A percentile compares a stretch with the other conserved stretches of the same genome.
Conservation (phyloP, 1,140 invertebrate genomes). For the Lucilia cuprina region DNA sequence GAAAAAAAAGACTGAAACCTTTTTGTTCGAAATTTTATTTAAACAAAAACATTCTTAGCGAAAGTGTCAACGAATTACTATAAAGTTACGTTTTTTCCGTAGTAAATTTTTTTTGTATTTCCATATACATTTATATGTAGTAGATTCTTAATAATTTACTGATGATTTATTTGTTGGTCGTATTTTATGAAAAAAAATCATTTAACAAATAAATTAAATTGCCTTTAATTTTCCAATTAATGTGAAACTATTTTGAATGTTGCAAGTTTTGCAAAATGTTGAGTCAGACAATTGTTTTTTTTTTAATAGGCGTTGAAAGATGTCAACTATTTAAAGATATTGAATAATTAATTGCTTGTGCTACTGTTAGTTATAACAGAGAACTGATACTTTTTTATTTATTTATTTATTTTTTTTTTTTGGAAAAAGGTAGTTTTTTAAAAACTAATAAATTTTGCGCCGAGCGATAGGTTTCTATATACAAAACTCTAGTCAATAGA, state of each 20-base stretch:
- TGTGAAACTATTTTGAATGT: neutral
- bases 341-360: too few species aligned
- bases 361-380: too few species aligned
- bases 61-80: neutral
- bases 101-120: neutral
- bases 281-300: neutral
- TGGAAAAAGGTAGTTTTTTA: too few species aligned
- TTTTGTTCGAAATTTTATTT: neutral
- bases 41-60: neutral
- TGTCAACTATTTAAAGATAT: too few species aligned
- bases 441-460: too few species aligned
- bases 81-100: neutral
- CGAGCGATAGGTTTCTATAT: too few species aligned
- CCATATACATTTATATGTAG: neutral
- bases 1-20: neutral
- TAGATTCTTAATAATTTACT: neutral
- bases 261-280: neutral
- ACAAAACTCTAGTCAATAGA: too few species aligned
- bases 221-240: neutral
- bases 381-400: too few species aligned
- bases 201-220: conserved; percentile 1
- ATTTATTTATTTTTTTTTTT: too few species aligned
- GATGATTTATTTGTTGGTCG: neutral
- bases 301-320: neutral
- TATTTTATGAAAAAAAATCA: neutral